Base-by-base conservation (phyloP, 2,888 invertebrate genomes). In the Eilema sororculum region DNA sequence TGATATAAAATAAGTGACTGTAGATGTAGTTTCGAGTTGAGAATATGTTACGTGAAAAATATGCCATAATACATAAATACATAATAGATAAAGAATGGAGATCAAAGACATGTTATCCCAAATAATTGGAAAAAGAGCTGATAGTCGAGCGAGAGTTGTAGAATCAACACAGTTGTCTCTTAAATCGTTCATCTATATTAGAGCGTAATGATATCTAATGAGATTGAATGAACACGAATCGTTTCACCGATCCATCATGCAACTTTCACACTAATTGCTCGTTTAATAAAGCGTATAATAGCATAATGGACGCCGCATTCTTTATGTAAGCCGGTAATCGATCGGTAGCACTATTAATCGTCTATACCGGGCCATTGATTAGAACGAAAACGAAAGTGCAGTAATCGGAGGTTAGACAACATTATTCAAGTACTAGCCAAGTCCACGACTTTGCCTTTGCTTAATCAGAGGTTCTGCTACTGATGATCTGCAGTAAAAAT, bases 241-340 rank as follows among this genome's bases (percentile, higher is more conserved):
- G 86, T 88, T 89, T 87, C 88, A 85, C 87, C 82, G 75, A 90
- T 90, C 87, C 86, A 87, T 90, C 86, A 86, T 75, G 78, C 79
- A 73, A 88, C 90, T 92, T 92, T 92, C 91, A 86, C 88, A 80
- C 84, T 91, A 91, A 92, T 90, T 85, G 85, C 72, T 74, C 68
- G 80, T 67, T 79, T 82, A 88, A 88, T 90, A 89, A 89, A 85
- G 85, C 87, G 85, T 86, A 86, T 89, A 91, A 90, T 88, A 77
- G 83, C 82, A 69, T 84, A 84, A 82, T 78, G 74, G 79, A 69
- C 75, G 75, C 67, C 67, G 73, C 65, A 78, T 72, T 80, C 76
- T 82, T 87, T 89, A 87, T 83, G 85, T 86, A 89, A 89, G 76
- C 72, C 59, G 68, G 74, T 88, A 84, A 89, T 87, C 80, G 83